phyloP scores from a whole-genome alignment of 2,888 invertebrate species.

The Clepsis dumicolana region DNA sequence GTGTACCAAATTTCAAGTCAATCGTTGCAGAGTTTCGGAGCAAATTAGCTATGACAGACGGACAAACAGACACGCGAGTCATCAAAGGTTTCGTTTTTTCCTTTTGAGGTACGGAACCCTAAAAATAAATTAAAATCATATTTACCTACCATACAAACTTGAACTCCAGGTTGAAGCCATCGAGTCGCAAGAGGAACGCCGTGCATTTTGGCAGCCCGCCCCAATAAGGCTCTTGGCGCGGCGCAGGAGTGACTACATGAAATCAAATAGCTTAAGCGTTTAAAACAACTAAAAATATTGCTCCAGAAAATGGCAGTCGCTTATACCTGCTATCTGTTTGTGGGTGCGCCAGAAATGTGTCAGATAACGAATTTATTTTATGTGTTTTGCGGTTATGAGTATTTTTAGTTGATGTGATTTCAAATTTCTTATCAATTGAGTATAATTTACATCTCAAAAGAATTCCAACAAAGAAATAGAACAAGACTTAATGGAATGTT shows the following conservation, averaged over 20 bases:
- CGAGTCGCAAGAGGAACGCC: conserved; percentile 27
- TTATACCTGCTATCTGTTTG: conserved; percentile 7
- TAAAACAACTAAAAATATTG: conserved; percentile 25
- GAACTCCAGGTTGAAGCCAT: not conserved
- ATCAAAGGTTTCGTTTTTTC: too few species aligned
- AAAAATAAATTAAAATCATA: too few species aligned
- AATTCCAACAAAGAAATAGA: too few species aligned
- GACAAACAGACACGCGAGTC: too few species aligned
- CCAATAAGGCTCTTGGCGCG: conserved; percentile 33
- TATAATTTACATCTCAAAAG: too few species aligned
- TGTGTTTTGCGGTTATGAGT: not conserved
- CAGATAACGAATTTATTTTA: not conserved
- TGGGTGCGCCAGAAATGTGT: not conserved
- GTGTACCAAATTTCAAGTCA: too few species aligned
- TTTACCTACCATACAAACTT: too few species aligned
- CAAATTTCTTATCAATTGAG: too few species aligned
- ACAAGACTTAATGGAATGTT: too few species aligned
- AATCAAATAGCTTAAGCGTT: conserved; percentile 37
- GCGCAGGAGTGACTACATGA: conserved; percentile 32
- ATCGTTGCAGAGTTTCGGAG: too few species aligned
- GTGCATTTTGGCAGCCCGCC: conserved; percentile 44
- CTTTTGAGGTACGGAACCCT: too few species aligned
- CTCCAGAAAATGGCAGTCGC: not conserved
- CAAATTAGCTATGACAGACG: too few species aligned
- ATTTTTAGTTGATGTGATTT: not conserved